Evolutionary conservation across 2,113 vertebrate genomes (phyloP).

Genomic region (Circaetus gallicus): DNA sequence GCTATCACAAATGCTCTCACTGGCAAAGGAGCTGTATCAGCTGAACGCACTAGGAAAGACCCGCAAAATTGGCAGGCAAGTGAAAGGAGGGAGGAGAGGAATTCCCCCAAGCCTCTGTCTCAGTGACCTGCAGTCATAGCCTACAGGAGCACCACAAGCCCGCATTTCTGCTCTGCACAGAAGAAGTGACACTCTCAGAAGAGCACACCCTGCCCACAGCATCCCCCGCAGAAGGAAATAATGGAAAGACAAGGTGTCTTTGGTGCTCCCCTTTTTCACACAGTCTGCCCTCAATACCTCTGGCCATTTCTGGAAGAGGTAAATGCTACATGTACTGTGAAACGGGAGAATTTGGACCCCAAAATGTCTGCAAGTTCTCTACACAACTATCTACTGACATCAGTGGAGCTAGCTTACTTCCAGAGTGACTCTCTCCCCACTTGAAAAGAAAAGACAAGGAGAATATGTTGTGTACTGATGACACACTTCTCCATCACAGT

Average conservation of each 20-base stretch:
- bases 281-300: not conserved
- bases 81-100: not conserved
- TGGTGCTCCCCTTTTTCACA: not conserved
- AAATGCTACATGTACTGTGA: not conserved
- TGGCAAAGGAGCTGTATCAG: not conserved
- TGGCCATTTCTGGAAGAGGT: not conserved
- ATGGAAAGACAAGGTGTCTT: not conserved
- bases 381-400: not conserved
- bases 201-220: not conserved
- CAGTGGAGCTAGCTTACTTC: not conserved
- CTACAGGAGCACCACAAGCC: not conserved
- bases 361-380: not conserved
- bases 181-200: not conserved
- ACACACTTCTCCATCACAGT: not conserved
- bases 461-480: not conserved
- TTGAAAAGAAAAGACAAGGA: not conserved
- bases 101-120: not conserved
- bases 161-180: not conserved
- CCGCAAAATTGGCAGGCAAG: not conserved
- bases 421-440: not conserved
- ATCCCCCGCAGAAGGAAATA: not conserved
- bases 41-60: not conserved
- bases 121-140: accelerated
- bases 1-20: not conserved
- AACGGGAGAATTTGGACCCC: not conserved